These are phyloP conservation scores for Epicampocera succincta DNA, from an alignment of 2,888 invertebrate genomes.

Conservation along the genomic window DNA sequence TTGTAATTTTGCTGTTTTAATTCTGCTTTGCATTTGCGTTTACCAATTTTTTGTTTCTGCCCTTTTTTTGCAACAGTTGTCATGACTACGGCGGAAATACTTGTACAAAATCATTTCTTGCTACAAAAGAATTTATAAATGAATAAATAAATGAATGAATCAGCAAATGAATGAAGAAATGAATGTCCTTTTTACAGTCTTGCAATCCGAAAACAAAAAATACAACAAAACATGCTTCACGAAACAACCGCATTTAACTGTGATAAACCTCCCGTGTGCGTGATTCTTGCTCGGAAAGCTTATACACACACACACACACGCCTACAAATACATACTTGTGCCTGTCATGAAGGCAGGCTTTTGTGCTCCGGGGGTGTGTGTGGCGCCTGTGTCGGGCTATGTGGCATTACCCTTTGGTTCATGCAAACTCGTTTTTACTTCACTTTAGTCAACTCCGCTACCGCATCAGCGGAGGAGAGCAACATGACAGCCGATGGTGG, in stretches of 20 bases:
- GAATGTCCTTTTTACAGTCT: conserved; percentile 57
- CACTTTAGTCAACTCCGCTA: neutral
- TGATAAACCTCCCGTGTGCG: conserved; percentile 55
- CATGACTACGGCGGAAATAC: conserved; percentile 21
- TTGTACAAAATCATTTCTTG: conserved; percentile 47
- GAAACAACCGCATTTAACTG: conserved; percentile 67
- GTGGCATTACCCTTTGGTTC: conserved; percentile 20
- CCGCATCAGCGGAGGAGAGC: conserved; percentile 26
- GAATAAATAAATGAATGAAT: conserved; percentile 69
- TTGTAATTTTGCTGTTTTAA: conserved; percentile 18
- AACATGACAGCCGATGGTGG: conserved; percentile 49
- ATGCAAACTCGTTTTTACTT: conserved; percentile 38
- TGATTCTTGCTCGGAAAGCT: conserved; percentile 7
- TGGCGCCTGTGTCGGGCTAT: conserved; percentile 13
- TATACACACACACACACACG: neutral
- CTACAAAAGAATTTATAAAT: conserved; percentile 49
- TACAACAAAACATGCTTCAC: conserved; percentile 36
- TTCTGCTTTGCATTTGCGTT: neutral
- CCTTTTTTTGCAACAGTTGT: conserved; percentile 6
- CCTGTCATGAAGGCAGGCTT: no score
- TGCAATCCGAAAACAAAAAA: conserved; percentile 3
- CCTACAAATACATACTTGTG: neutral
- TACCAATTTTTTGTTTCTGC: neutral
- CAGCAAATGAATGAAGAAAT: conserved; percentile 55
- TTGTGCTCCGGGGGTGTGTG: neutral